Percentiles rank a stretch among this genome's conserved stretches.
Evolutionary conservation across 2,797 vertebrate species (phyloP).

Genomic region (Lagodon rhomboides): DNA sequence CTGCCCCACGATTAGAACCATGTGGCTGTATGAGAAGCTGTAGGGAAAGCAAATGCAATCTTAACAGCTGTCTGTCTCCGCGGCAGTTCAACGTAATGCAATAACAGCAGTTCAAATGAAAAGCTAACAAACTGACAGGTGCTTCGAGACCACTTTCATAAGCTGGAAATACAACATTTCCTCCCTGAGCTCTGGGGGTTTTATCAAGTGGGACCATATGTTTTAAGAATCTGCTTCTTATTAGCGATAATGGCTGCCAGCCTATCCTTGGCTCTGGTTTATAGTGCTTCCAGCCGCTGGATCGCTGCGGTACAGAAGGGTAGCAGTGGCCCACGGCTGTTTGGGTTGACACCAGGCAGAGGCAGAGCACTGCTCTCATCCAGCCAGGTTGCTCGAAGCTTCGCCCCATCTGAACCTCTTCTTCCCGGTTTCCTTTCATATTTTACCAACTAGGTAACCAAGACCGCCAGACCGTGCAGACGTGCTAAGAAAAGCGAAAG

Average conservation of each 20-base stretch:
- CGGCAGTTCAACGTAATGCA: constrained; percentile 55
- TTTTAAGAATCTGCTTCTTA: constrained; percentile 78
- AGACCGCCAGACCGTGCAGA: constrained; percentile 6
- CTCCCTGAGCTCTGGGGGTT: constrained; percentile 68
- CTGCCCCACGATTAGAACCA: constrained; percentile 60
- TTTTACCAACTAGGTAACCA: constrained; percentile 35
- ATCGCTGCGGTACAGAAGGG: constrained; percentile 38
- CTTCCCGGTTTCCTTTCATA: constrained; percentile 23
- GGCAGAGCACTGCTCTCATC: constrained; percentile 26
- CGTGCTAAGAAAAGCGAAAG: not conserved
- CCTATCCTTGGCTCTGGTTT: constrained; percentile 64
- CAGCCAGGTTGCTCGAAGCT: constrained; percentile 26
- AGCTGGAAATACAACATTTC: constrained; percentile 80
- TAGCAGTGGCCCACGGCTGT: constrained; percentile 28
- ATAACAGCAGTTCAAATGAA: constrained; percentile 73
- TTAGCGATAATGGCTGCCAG: constrained; percentile 78
- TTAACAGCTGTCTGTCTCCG: constrained; percentile 63
- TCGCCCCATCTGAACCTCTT: constrained; percentile 21
- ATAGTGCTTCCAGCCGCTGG: constrained; percentile 56
- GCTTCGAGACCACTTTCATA: constrained; percentile 65
- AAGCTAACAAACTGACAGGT: constrained; percentile 82
- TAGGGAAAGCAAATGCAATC: constrained; percentile 51
- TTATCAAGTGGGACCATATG: constrained; percentile 81
- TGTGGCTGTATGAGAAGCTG: constrained; percentile 40
- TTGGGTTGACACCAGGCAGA: constrained; percentile 68